Conservation (phyloP, 2,888 invertebrate species). For the Dilophus febrilis region DNA sequence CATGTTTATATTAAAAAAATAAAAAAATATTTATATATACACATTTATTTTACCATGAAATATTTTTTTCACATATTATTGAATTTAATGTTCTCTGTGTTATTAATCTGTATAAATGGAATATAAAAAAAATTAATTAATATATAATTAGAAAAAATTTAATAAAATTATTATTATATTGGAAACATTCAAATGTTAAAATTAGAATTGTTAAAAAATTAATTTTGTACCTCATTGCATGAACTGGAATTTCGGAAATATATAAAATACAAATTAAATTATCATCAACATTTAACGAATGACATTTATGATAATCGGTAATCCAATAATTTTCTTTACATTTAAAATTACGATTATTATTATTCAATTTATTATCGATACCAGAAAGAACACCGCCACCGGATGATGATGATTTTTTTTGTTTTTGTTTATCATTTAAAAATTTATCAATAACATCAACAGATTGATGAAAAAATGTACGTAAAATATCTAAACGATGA, state of each 20-base stretch:
- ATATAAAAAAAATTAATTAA: neutral
- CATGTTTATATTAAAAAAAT: too few relatives aligned
- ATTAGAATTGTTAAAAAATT: neutral
- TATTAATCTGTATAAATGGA: conserved; percentile 34
- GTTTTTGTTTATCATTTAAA: conserved; percentile 14
- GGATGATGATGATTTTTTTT: conserved; percentile 10
- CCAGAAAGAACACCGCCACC: conserved; percentile 10
- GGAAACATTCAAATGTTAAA: too few relatives aligned
- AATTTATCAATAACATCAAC: conserved; percentile 35
- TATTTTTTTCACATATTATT: conserved; percentile 45
- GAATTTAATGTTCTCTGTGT: conserved; percentile 46
- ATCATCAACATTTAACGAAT: conserved; percentile 46
- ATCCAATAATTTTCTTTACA: conserved; percentile 57
- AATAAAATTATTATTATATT: conserved; percentile 6
- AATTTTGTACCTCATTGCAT: conserved; percentile 43
- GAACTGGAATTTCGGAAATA: conserved; percentile 52
- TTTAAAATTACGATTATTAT: conserved; percentile 5
- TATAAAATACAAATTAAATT: conserved; percentile 59
- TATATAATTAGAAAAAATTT: neutral
- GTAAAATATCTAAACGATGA: conserved; percentile 51
- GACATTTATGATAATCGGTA: conserved; percentile 75
- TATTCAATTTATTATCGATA: conserved; percentile 2
- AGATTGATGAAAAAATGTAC: conserved; percentile 58
- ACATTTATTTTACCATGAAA: conserved; percentile 46
- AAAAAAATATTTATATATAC: too few relatives aligned